Evolutionary conservation across 2,113 vertebrate species (phyloP), one percentile per base, ranked within the genome.

Genomic region (Mohoua ochrocephala): DNA sequence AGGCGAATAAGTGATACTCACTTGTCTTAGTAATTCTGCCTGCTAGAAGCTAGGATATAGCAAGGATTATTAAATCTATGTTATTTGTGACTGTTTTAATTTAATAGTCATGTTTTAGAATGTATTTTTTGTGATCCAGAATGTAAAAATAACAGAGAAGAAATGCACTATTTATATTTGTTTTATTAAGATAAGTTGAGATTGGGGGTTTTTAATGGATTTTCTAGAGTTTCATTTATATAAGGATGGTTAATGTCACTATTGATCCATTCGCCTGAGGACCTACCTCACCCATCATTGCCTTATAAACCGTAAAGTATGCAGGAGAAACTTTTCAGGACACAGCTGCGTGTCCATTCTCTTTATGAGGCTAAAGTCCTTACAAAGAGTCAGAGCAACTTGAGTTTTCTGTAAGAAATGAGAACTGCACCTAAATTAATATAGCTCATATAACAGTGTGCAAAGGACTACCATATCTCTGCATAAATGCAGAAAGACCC

Each of bases 391-490:
- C n/a, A 78, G 31, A 82, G 8, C 9, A 90, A 68, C 37, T 8
- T 70, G 49, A 61, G 10, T 42, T 69, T 77, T 86, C 5, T 41
- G 11, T 23, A 33, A 65, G 37, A 89, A 41, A 5, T 26, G 31
- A 73, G 13, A 63, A 89, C 9, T 88, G 31, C 27, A 49, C 11
- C 14, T 64, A 68, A 75, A 63, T 28, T 59, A 37, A 30, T 49
- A 35, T 1, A 70, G 12, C 1, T 31, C 5, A 6, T 31, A 23
- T 30, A 71, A 54, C 12, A 77, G 8, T 54, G 10, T 35, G 21
- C 19, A 67, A 84, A 91, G 31, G 27, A 27, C 19, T 56, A 17
- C 7, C 0, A 0, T 27, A 41, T 56, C 15, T 4, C 1, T 56
- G 35, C 7, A 10, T 16, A 79, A 85, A 37, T 57, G 10, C n/a